phyloP scores from a whole-genome alignment of 2,797 vertebrate genomes.

The Nyctibius grandis region DNA sequence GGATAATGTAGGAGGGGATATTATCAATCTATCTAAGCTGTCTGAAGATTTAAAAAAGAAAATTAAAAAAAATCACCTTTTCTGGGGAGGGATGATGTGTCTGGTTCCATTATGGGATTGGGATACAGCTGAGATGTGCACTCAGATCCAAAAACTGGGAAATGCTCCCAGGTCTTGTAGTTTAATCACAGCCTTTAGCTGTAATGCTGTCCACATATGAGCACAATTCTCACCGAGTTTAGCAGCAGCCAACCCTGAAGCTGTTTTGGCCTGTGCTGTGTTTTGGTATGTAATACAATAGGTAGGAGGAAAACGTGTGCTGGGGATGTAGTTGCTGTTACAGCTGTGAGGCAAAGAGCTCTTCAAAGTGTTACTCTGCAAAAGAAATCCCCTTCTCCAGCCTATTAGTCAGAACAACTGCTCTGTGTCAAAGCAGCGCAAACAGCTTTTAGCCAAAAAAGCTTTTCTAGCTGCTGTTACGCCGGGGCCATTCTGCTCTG shows the following conservation, averaged over 20 bases:
- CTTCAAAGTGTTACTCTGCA: not conserved
- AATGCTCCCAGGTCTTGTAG: not conserved
- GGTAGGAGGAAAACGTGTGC: not conserved
- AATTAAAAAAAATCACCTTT: not conserved
- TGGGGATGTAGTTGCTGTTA: not conserved
- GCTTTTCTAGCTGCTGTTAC: not conserved
- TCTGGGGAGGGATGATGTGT: not conserved
- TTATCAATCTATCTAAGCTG: not conserved
- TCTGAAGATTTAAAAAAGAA: not conserved
- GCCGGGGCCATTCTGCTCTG: not conserved
- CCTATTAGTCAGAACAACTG: conserved; percentile 15
- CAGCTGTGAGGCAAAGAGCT: conserved; percentile 11
- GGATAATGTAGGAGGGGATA: not conserved
- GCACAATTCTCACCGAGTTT: not conserved
- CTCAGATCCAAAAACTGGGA: not conserved
- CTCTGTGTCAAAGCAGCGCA: not conserved
- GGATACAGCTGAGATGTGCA: not conserved
- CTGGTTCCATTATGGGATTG: not conserved
- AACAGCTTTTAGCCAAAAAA: conserved; percentile 27
- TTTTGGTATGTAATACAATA: not conserved
- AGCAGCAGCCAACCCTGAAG: not conserved
- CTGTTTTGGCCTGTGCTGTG: not conserved
- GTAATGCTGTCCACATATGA: not conserved
- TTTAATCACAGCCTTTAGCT: not conserved
- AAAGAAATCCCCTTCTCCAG: conserved; percentile 21